Conservation (phyloP, 2,888 invertebrate genomes). For the Galerucella calmariensis region DNA sequence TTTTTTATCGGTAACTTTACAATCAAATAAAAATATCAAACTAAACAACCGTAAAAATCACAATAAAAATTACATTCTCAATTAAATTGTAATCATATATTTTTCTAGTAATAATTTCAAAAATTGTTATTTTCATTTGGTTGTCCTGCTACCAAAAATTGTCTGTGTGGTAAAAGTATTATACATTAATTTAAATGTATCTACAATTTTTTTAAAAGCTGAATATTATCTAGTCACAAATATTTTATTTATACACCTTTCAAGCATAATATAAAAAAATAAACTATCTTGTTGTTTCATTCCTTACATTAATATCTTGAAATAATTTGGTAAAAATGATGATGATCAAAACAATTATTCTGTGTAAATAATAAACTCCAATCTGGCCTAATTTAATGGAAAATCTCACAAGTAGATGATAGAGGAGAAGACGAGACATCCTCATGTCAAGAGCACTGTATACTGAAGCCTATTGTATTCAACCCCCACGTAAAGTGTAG, state of each 20-base stretch:
- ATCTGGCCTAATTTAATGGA: too few relatives aligned
- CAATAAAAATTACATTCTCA: background rate
- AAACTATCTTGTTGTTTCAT: slow-evolving; percentile 1
- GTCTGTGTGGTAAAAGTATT: slow-evolving; percentile 5
- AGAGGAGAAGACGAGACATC: too few relatives aligned
- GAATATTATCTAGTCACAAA: slow-evolving; percentile 24
- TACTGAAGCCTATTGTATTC: too few relatives aligned
- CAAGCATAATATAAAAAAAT: slow-evolving; percentile 17
- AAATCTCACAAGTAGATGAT: too few relatives aligned
- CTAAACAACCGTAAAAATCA: background rate
- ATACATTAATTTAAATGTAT: slow-evolving; percentile 7
- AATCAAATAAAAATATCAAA: slow-evolving; percentile 5
- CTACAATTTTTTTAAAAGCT: slow-evolving; percentile 12
- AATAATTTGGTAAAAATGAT: too few relatives aligned
- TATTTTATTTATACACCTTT: slow-evolving; percentile 27
- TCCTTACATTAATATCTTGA: background rate
- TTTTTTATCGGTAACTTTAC: background rate
- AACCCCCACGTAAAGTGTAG: too few relatives aligned
- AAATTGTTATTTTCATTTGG: background rate
- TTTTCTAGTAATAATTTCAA: background rate
- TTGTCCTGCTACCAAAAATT: background rate
- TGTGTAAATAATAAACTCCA: too few relatives aligned
- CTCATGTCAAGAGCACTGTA: too few relatives aligned
- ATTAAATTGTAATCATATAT: too few relatives aligned
- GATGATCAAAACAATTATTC: too few relatives aligned